Base-by-base conservation (phyloP, 2,888 invertebrate genomes). In the Drosophila nr. perissopoda region DNA sequence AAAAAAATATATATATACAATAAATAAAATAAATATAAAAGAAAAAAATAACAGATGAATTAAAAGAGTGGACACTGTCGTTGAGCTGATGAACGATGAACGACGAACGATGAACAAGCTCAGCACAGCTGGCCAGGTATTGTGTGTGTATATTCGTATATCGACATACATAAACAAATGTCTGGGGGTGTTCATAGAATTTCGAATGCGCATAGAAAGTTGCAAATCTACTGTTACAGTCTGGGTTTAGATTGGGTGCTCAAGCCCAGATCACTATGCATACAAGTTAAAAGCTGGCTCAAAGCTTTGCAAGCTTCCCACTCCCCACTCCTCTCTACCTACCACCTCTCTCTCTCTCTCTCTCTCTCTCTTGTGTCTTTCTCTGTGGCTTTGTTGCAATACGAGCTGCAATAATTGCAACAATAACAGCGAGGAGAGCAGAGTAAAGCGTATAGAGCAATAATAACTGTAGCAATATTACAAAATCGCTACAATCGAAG, bases 401-500 rank as follows among this genome's bases (percentile, higher is more conserved):
- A 62, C 70, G 60, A 82, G 80, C 69, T 80, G 85, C 83, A 80
- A 87, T 82, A 82, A 88, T 83, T 83, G 83, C 89, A 89, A 84
- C 77, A 80, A 74, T 76, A 82, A 56, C 63, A 70, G 73, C 69
- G 66, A 69, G 67, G 72, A 62, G 80, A 74, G 71, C 78, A 78
- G 78, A 78, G 73, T 71, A 87, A 82, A 89, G 75, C 76, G 81
- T 73, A 78, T 78, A 81, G 69, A 42, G 89, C 76, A 84, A 86
- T 83, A 84, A 89, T 88, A 84, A 88, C 87, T 84, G 82, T 83
- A 78, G 89, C 82, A 79, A 81, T 86, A 88, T 89, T 89, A 87
- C 89, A 78, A 89, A 84, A 89, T 87, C 87, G 75, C 78, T 36
- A 48, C 82, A 52, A 71, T 67, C 60, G 79, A 64, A 78, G 76